Evolutionary conservation across 2,888 invertebrate species (phyloP).

Genomic region (Cyclophora albipunctata): DNA sequence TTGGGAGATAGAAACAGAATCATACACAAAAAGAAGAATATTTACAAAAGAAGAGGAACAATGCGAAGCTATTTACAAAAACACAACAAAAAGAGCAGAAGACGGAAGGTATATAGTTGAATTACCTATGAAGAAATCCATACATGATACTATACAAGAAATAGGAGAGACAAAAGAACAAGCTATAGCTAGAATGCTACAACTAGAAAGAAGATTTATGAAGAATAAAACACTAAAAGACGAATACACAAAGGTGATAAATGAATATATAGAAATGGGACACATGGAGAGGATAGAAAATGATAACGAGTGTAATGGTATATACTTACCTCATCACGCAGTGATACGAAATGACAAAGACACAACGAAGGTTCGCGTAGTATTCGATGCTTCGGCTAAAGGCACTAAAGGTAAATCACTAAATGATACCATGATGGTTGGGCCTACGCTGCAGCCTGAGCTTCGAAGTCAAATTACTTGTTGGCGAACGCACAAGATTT

Average conservation of each 20-base stretch:
- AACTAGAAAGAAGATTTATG: too few species aligned
- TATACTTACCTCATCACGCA: constrained; percentile 7
- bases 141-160: too few species aligned
- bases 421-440: constrained; percentile 7
- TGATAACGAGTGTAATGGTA: neutral
- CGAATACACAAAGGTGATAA: constrained; percentile 19
- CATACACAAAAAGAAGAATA: neutral
- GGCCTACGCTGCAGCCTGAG: constrained; percentile 5
- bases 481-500: constrained; percentile 67
- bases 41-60: constrained; percentile 14
- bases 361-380: constrained; percentile 4
- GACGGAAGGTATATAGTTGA: constrained; percentile 1
- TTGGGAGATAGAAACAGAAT: constrained; percentile 22
- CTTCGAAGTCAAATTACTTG: constrained; percentile 5
- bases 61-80: constrained; percentile 13
- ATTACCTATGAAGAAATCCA: too few species aligned
- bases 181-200: too few species aligned
- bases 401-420: constrained; percentile 1
- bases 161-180: too few species aligned
- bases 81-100: constrained; percentile 10
- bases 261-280: constrained; percentile 18
- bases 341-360: constrained; percentile 17
- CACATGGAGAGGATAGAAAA: constrained; percentile 8
- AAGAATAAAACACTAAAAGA: constrained; percentile 3
- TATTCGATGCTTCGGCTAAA: constrained; percentile 16